A percentile compares a stretch with the other conserved stretches of the same genome.
Conservation (phyloP, 2,113 vertebrate genomes). For the Chaetorhynchus papuensis region DNA sequence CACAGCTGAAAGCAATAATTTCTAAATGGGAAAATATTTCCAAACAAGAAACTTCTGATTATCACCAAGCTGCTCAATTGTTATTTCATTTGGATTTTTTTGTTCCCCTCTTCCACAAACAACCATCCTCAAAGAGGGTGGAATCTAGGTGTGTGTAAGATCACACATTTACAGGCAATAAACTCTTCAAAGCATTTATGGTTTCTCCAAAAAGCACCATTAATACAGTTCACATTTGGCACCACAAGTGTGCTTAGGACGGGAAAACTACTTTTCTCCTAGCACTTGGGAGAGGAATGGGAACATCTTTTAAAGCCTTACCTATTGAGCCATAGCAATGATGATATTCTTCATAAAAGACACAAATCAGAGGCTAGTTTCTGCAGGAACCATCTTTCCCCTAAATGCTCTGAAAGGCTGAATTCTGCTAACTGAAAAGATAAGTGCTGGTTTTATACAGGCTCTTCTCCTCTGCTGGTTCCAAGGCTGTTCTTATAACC, state of each 20-base stretch:
- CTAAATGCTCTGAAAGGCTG: neutral
- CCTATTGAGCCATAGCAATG: neutral
- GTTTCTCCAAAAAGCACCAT: neutral
- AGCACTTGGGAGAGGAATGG: neutral
- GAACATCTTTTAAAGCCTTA: neutral
- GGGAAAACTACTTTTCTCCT: neutral
- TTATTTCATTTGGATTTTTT: slow-evolving; percentile 9
- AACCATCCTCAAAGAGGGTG: neutral
- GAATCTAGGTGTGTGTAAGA: neutral
- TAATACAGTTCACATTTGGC: neutral
- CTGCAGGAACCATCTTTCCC: neutral
- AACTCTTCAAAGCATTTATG: neutral
- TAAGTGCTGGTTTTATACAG: neutral
- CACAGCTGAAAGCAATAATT: slow-evolving; percentile 71
- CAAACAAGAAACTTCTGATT: slow-evolving; percentile 53
- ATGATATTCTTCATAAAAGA: neutral
- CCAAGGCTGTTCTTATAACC: neutral
- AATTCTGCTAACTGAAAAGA: neutral
- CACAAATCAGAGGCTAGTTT: neutral
- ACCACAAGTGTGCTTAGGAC: neutral
- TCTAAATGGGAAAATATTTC: slow-evolving; percentile 44
- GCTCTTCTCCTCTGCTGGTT: neutral
- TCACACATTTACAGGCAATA: neutral
- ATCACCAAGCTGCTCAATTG: slow-evolving; percentile 1
- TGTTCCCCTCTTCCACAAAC: neutral